Evolutionary conservation across 2,797 vertebrate species (phyloP).

Genomic region (Corythornis leucogaster): DNA sequence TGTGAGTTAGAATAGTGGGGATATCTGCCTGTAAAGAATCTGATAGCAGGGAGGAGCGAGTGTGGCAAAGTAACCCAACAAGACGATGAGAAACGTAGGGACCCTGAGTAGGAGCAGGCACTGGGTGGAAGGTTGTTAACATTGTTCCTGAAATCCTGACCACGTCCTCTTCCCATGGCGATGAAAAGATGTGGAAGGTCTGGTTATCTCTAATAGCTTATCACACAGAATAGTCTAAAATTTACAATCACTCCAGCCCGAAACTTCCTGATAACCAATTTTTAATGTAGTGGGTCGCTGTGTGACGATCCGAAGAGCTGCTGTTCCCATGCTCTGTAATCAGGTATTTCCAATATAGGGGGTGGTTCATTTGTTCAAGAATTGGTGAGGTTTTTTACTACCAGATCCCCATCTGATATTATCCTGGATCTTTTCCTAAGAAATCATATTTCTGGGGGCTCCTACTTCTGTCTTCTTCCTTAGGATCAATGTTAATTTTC

Average conservation of each 20-base stretch:
- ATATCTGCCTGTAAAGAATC: slow-evolving; percentile 73
- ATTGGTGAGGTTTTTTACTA: not conserved
- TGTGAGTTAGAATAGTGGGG: slow-evolving; percentile 91
- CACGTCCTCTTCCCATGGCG: slow-evolving; percentile 56
- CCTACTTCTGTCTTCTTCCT: not conserved
- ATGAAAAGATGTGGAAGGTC: slow-evolving; percentile 40
- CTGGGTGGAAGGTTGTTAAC: slow-evolving; percentile 42
- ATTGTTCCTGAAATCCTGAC: slow-evolving; percentile 38
- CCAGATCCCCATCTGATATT: not conserved
- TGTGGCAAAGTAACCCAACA: slow-evolving; percentile 80
- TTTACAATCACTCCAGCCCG: not conserved
- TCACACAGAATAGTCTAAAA: not conserved
- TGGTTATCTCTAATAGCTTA: slow-evolving; percentile 56
- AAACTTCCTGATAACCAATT: not conserved
- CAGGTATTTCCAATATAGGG: accelerated
- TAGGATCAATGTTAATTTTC: accelerated
- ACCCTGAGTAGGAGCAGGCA: not conserved
- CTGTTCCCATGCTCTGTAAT: not conserved
- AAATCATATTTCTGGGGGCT: not conserved
- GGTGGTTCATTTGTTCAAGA: not conserved
- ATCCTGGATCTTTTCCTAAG: not conserved
- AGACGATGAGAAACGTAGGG: slow-evolving; percentile 77
- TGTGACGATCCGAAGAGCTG: not conserved
- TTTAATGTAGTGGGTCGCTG: not conserved
- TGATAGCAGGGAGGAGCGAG: slow-evolving; percentile 71